Conservation (phyloP, 2,113 vertebrate genomes). For the Dipodomys spectabilis region DNA sequence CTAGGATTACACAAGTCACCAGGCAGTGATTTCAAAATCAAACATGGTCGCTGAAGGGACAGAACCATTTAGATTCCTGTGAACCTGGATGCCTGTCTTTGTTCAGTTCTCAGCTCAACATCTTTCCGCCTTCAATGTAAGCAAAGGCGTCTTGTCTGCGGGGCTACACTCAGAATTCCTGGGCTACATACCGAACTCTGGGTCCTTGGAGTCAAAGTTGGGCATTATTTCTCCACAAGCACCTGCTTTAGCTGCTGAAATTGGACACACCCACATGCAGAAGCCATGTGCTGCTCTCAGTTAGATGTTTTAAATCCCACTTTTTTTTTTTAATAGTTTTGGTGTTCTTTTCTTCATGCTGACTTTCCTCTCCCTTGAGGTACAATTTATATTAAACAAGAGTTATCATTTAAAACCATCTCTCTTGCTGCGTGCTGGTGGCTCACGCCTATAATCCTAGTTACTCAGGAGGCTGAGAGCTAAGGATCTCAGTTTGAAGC, state of each 20-base stretch:
- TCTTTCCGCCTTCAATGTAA: background rate
- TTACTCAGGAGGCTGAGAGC: no score
- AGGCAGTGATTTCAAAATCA: background rate
- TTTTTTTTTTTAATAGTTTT: background rate
- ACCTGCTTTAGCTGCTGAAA: background rate
- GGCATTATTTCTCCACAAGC: no score
- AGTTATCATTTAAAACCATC: background rate
- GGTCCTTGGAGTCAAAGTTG: rapidly evolving
- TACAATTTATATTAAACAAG: background rate
- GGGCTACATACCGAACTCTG: rapidly evolving
- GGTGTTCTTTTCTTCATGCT: background rate
- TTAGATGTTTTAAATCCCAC: background rate
- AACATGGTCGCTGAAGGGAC: background rate
- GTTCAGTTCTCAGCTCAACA: background rate
- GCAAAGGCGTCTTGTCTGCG: rapidly evolving
- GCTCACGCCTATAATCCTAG: no score
- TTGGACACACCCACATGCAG: background rate
- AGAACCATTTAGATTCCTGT: background rate
- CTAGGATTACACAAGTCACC: background rate
- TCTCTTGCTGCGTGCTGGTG: no score
- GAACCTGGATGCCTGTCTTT: background rate
- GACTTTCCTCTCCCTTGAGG: background rate
- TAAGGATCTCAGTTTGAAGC: no score
- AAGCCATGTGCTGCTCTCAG: background rate
- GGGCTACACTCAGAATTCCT: background rate